Percentiles rank a stretch among this genome's conserved stretches.
Conservation (phyloP, 1,140 invertebrate genomes). For the Eurosta solidaginis region DNA sequence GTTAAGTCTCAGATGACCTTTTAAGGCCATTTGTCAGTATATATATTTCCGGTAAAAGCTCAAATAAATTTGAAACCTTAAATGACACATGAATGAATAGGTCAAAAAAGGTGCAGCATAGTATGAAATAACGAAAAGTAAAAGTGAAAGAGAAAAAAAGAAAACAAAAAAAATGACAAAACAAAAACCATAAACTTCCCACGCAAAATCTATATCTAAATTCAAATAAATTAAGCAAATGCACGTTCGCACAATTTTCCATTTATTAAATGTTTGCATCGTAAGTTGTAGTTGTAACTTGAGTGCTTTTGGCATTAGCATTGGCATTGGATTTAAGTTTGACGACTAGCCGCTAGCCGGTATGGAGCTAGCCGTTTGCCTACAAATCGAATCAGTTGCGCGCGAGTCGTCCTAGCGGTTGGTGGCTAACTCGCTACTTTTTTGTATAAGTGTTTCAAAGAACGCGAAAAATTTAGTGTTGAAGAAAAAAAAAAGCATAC, state of each 20-base stretch:
- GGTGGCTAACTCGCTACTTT: background rate
- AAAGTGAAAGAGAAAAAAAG: background rate
- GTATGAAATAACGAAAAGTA: too few relatives aligned
- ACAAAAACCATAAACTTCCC: background rate
- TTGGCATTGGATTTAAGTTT: background rate
- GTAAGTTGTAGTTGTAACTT: background rate
- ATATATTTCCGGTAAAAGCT: too few relatives aligned
- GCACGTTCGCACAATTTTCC: background rate
- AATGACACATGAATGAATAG: too few relatives aligned
- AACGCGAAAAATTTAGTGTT: too few relatives aligned
- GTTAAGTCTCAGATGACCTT: too few relatives aligned
- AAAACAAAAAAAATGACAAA: background rate
- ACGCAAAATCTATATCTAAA: too few relatives aligned
- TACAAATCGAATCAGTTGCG: background rate
- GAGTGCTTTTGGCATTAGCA: background rate
- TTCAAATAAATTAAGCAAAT: background rate
- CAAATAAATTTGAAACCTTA: too few relatives aligned
- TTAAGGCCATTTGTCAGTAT: too few relatives aligned
- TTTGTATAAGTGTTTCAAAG: too few relatives aligned
- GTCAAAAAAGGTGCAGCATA: too few relatives aligned
- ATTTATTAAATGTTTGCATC: background rate
- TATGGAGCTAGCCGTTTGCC: too few relatives aligned
- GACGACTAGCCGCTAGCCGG: background rate
- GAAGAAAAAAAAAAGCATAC: too few relatives aligned
- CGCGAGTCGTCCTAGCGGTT: background rate